Evolutionary conservation across 2,888 invertebrate genomes (phyloP).

Genomic region (Caenorhabditis parvicauda): DNA sequence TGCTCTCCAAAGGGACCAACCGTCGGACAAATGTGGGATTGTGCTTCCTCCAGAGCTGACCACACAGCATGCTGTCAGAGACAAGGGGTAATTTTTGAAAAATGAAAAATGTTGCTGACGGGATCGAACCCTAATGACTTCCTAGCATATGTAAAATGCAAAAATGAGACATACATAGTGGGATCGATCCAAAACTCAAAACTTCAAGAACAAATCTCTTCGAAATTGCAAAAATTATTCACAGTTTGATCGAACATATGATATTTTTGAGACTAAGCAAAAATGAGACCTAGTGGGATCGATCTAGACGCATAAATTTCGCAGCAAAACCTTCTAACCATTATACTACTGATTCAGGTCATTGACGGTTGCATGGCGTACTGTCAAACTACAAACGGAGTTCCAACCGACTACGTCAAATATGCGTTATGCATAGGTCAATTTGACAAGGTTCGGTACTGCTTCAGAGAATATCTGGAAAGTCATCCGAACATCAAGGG

Average conservation of each 20-base stretch:
- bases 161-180: too few species aligned
- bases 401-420: slow-evolving; percentile 56
- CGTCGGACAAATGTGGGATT: slow-evolving; percentile 62
- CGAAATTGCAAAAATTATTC: too few species aligned
- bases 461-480: slow-evolving; percentile 54
- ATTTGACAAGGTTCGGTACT: slow-evolving; percentile 58
- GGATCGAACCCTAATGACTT: too few species aligned
- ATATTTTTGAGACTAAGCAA: neutral
- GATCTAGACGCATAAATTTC: neutral
- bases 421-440: slow-evolving; percentile 56
- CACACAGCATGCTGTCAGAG: slow-evolving; percentile 48
- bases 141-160: neutral
- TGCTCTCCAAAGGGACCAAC: slow-evolving; percentile 58
- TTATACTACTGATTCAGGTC: slow-evolving; percentile 29
- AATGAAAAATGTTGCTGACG: too few species aligned
- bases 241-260: too few species aligned
- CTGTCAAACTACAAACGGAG: slow-evolving; percentile 61
- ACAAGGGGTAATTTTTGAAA: slow-evolving; percentile 29
- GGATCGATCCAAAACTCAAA: too few species aligned
- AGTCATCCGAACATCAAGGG: slow-evolving; percentile 56
- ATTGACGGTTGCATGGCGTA: slow-evolving; percentile 55
- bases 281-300: neutral
- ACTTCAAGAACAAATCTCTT: too few species aligned
- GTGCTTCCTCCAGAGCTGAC: slow-evolving; percentile 57
- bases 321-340: neutral